A percentile compares a stretch with the other conserved stretches of the same genome.
Conservation (phyloP, 1,140 invertebrate species). For the Fragariocoptes setiger region DNA sequence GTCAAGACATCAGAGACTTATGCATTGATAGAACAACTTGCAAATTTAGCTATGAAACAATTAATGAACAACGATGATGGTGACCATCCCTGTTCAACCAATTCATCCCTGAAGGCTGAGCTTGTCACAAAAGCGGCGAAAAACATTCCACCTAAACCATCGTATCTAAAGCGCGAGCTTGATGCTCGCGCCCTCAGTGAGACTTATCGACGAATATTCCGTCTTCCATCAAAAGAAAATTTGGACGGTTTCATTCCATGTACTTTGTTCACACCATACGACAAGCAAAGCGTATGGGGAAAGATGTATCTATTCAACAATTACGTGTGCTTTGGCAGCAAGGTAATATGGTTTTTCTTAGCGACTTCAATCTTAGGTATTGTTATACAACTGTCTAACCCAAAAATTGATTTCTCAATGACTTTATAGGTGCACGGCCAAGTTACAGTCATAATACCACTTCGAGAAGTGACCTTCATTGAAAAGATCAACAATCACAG, state of each 20-base stretch:
- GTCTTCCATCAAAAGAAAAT: conserved; percentile 54
- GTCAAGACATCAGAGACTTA: conserved; percentile 59
- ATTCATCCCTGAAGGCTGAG: not conserved
- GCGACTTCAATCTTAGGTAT: not conserved
- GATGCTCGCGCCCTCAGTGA: conserved; percentile 71
- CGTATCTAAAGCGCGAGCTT: conserved; percentile 65
- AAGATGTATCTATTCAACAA: conserved; percentile 66
- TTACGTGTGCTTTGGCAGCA: conserved; percentile 80
- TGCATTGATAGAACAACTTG: conserved; percentile 64
- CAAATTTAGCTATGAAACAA: conserved; percentile 84
- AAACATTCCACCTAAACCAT: conserved; percentile 50
- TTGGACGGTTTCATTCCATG: conserved; percentile 67
- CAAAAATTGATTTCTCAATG: not conserved
- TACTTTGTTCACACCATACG: conserved; percentile 74
- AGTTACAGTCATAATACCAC: conserved; percentile 55
- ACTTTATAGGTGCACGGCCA: conserved; percentile 35
- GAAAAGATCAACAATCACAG: conserved; percentile 35
- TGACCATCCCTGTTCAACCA: not conserved
- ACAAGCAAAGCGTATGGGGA: conserved; percentile 61
- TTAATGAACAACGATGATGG: conserved; percentile 9
- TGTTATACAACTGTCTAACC: not conserved
- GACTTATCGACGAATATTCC: conserved; percentile 34
- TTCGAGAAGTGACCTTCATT: conserved; percentile 37
- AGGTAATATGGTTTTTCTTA: conserved; percentile 28
- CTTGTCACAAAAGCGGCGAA: conserved; percentile 21